phyloP scores from a whole-genome alignment of 2,888 invertebrate genomes.

The Cyrtodaria siliqua region DNA sequence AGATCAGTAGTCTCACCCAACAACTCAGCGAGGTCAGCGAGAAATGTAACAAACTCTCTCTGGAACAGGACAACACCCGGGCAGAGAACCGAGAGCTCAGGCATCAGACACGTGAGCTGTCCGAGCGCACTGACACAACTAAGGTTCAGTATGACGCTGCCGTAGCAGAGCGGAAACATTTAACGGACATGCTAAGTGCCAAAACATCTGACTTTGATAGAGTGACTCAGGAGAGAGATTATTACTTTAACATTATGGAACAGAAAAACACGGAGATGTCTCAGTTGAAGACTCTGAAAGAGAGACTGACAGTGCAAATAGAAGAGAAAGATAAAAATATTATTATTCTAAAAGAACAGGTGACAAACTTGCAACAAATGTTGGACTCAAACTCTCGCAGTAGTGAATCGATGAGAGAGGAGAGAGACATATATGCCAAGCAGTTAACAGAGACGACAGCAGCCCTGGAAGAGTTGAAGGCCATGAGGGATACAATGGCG shows the following conservation, averaged over 20 bases:
- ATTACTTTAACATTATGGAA: slow-evolving; percentile 77
- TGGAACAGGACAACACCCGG: slow-evolving; percentile 73
- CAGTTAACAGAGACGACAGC: slow-evolving; percentile 72
- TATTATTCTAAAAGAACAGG: slow-evolving; percentile 76
- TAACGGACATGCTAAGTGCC: slow-evolving; percentile 73
- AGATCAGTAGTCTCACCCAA: slow-evolving; percentile 74
- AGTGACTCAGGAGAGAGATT: slow-evolving; percentile 78
- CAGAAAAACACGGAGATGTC: slow-evolving; percentile 77
- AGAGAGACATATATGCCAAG: slow-evolving; percentile 73
- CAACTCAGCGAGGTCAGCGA: slow-evolving; percentile 80
- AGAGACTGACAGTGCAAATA: slow-evolving; percentile 77
- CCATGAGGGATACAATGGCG: slow-evolving; percentile 69
- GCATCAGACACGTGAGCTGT: slow-evolving; percentile 69
- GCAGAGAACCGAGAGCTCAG: slow-evolving; percentile 71
- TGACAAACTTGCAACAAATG: slow-evolving; percentile 73
- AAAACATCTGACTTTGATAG: slow-evolving; percentile 73
- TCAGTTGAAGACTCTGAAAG: slow-evolving; percentile 71
- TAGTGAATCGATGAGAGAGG: slow-evolving; percentile 74
- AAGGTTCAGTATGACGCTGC: slow-evolving; percentile 72
- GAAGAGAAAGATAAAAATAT: slow-evolving; percentile 83
- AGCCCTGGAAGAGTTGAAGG: slow-evolving; percentile 74
- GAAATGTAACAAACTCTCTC: slow-evolving; percentile 72
- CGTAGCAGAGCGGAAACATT: slow-evolving; percentile 72
- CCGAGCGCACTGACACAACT: slow-evolving; percentile 70
- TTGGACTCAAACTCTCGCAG: slow-evolving; percentile 74